Evolutionary conservation across 92 coral and sea anemone species (phyloP), one percentile per base, ranked within the genome.

Genomic region (Nematostella vectensis): DNA sequence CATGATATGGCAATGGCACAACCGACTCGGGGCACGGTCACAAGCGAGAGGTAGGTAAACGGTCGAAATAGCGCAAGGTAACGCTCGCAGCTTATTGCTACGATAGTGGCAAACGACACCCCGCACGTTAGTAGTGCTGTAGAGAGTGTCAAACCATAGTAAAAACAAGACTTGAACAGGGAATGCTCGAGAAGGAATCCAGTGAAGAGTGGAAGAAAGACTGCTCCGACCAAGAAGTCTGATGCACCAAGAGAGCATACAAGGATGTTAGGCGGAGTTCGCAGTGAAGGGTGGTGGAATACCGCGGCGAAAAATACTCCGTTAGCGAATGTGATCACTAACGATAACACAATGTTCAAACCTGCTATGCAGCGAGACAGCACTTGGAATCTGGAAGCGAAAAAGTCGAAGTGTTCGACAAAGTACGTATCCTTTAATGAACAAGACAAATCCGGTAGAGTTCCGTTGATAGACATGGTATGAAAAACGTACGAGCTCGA

Each of bases 191-290:
- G 47, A 16, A 48, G 13, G 31, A 62, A 42, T 6, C 50, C 50
- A 8, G 42, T 58, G 58, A 47, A 61, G 1, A 63, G 50, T n/a
- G 81, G 81, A 15, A 66, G 52, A 11, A 58, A 30, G 16, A 74
- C 27, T 1, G 47, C 47, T 2, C 81, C 81, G 16, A 57, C 71
- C 4, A 74, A 23, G 12, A 66, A 74, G 37, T 74, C 81, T 1
- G 81, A 54, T 16, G 54, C 26, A 33, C 74, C 73, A 4, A 74
- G 58, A 6, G 64, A 61, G 38, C 81, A 65, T 11, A 74, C 61
- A 15, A 74, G 63, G 38, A 53, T 25, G 49, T 74, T 74, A 4
- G 74, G 47, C 13, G 81, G 81, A 3, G 66, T 15, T 9, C 60
- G 81, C 20, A 74, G 81, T 13, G 31, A 2, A 25, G 64, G 38